phyloP scores from a whole-genome alignment of 2,113 vertebrate species.

The Vireo altiloquus region DNA sequence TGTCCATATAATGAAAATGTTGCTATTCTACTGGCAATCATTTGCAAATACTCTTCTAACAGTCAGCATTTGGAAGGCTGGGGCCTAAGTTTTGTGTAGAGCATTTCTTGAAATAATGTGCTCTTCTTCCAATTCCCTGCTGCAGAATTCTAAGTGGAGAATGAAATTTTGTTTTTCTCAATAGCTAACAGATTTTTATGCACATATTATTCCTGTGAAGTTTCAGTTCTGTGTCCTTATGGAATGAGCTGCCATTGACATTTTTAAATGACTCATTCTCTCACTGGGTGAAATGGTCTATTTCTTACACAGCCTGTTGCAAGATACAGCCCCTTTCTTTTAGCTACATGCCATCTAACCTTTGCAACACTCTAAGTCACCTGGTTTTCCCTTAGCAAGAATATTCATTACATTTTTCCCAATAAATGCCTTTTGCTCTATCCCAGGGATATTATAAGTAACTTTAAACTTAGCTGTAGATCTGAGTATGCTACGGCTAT shows the following conservation, averaged over 20 bases:
- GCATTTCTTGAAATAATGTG: background rate
- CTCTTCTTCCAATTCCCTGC: background rate
- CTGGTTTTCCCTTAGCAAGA: background rate
- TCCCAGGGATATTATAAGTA: background rate
- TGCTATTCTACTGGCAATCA: background rate
- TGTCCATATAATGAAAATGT: background rate
- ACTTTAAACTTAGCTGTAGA: background rate
- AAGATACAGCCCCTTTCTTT: slow-evolving; percentile 1
- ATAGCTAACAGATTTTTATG: slow-evolving; percentile 45
- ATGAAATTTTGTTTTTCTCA: slow-evolving; percentile 52
- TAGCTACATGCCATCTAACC: slow-evolving; percentile 6
- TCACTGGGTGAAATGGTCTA: slow-evolving; percentile 8
- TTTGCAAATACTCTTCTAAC: background rate
- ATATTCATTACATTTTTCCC: background rate
- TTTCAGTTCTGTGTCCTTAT: slow-evolving; percentile 29
- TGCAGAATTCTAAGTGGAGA: slow-evolving; percentile 3
- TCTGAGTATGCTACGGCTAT: background rate
- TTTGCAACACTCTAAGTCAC: background rate
- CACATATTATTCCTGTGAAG: slow-evolving; percentile 30
- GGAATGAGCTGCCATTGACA: slow-evolving; percentile 9
- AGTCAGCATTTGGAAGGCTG: background rate
- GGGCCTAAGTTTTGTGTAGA: background rate
- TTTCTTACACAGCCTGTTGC: background rate
- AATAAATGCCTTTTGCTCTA: background rate
- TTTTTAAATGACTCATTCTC: slow-evolving; percentile 21